A percentile compares a stretch with the other conserved stretches of the same genome.
Conservation (phyloP, 2,113 vertebrate species). For the Toxotes chatareus region DNA sequence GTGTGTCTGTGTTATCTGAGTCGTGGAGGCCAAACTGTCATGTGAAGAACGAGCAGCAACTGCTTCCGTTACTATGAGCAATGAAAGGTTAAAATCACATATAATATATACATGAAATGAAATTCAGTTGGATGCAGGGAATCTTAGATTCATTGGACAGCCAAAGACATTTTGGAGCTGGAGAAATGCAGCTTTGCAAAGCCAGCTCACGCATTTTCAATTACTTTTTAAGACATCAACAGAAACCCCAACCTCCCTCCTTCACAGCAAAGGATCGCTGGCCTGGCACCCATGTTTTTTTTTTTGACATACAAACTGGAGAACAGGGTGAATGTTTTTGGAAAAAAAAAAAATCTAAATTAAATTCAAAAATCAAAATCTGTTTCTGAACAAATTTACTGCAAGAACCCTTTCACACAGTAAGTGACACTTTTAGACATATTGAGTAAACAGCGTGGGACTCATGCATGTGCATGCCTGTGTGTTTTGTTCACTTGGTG, state of each 20-base stretch:
- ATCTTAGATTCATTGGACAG: background rate
- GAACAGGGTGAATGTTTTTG: background rate
- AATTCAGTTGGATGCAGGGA: slow-evolving; percentile 15
- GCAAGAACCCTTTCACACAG: too few species aligned
- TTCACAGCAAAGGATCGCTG: background rate
- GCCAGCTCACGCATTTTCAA: background rate
- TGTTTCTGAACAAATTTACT: background rate
- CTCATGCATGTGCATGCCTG: too few species aligned
- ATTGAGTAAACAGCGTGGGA: background rate
- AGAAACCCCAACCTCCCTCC: too few species aligned
- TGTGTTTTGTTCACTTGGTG: too few species aligned
- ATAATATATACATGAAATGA: slow-evolving; percentile 35
- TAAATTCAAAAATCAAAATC: too few species aligned
- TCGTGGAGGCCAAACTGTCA: background rate
- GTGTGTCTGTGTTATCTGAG: background rate
- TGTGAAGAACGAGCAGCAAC: background rate
- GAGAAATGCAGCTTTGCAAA: slow-evolving; percentile 27
- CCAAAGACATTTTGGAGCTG: slow-evolving; percentile 25
- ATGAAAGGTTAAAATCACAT: slow-evolving; percentile 43
- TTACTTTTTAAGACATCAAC: background rate
- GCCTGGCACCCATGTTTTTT: background rate
- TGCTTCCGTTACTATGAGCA: background rate
- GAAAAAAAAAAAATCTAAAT: too few species aligned
- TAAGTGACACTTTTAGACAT: too few species aligned
- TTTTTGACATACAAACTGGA: background rate